Evolutionary conservation across 2,888 invertebrate genomes (phyloP).

Genomic region (Mythimna pallens): DNA sequence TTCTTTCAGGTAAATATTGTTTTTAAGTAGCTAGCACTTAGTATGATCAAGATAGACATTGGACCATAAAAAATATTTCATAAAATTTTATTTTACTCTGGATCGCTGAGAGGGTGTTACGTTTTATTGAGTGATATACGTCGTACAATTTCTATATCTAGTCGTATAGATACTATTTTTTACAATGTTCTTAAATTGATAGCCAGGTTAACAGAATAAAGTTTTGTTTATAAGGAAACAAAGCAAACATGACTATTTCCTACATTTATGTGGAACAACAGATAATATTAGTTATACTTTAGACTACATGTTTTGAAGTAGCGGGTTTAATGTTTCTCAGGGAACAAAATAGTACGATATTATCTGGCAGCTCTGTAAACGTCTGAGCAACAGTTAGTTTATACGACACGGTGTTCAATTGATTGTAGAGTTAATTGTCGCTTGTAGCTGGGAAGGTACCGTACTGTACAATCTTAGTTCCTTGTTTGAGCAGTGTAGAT

Average conservation of each 20-base stretch:
- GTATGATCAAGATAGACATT: constrained; percentile 23
- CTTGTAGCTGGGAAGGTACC: constrained; percentile 18
- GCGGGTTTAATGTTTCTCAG: constrained; percentile 23
- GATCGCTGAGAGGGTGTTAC: constrained; percentile 62
- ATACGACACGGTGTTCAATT: constrained; percentile 42
- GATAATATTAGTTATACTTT: constrained; percentile 14
- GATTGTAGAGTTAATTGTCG: constrained; percentile 40
- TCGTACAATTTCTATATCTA: constrained; percentile 59
- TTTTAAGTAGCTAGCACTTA: constrained; percentile 2
- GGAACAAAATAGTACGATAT: constrained; percentile 17
- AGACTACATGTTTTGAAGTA: constrained; percentile 28
- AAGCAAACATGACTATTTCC: neutral
- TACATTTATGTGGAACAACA: neutral
- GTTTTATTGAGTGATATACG: constrained; percentile 63
- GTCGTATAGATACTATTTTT: constrained; percentile 25
- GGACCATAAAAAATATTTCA: constrained; percentile 53
- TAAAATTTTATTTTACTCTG: constrained; percentile 67
- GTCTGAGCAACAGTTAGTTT: constrained; percentile 34
- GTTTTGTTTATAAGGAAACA: constrained; percentile 10
- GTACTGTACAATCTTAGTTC: constrained; percentile 20
- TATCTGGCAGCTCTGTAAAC: constrained; percentile 15
- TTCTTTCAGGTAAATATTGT: constrained; percentile 10
- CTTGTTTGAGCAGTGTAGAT: constrained; percentile 3
- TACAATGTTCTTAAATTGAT: constrained; percentile 32
- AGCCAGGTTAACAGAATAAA: neutral